Evolutionary conservation across 2,797 vertebrate genomes (phyloP), one percentile per base, ranked within the genome.

Genomic region (Hipposideros larvatus): DNA sequence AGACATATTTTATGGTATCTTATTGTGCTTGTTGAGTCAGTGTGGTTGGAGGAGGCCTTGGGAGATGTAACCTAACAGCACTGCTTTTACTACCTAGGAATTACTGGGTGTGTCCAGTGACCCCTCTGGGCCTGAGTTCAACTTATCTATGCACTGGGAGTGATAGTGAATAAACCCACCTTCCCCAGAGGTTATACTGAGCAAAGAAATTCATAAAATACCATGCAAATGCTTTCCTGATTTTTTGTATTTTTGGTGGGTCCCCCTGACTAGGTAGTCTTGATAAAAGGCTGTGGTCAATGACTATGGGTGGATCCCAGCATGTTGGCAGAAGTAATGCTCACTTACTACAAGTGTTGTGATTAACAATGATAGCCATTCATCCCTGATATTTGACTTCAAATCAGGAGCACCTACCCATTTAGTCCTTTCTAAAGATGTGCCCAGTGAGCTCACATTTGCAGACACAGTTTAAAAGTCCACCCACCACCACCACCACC

Each of bases 331-430:
- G 37, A 71, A 73, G 14, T 37, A 37, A 77, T 43, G 21, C 34
- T 61, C 61, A 63, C 57, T 59, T 66, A 61, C 66, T 31, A 24
- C 78, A 65, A 24, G 61, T 26, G 15, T 48, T 43, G n/a, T 18
- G 31, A 46, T 48, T 68, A 95, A 96, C 86, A 95, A 84, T 78
- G 75, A 18, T 31, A 71, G 37, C 37, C 61, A 51, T 82, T 97
- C 68, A 94, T 87, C 43, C 37, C 55, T 74, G 89, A 89, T 61
- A 63, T 24, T 26, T 90, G 82, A 80, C 88, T 95, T 96, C 68
- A 78, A 91, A 88, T 80, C 65, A 85, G 18, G 4, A 16, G 48
- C 68, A 92, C 78, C 74, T 86, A 48, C 63, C 68, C 26, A 46
- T 48, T 19, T 21, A 55, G 46, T 75, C 41, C 41, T 41, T 34